Percentiles rank a stretch among this genome's conserved stretches.
phyloP scores from a whole-genome alignment of 2,888 invertebrate genomes.

The Tetrapedia diversipes region DNA sequence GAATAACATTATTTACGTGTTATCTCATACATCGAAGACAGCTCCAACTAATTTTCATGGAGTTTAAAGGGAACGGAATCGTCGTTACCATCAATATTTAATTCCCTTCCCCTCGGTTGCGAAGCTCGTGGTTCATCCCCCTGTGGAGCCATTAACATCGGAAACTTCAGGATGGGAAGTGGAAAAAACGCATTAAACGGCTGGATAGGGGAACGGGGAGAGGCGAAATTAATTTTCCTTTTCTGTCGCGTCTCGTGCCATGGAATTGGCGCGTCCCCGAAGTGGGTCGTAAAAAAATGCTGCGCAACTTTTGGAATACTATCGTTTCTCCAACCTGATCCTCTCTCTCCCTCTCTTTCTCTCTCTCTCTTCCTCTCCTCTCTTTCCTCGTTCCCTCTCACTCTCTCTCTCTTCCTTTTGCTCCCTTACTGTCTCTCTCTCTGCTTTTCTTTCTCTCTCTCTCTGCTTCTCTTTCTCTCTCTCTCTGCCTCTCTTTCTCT shows the following conservation, averaged over 20 bases:
- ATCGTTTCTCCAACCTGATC: constrained; percentile 16
- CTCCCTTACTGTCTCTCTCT: not conserved
- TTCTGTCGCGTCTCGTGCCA: constrained; percentile 25
- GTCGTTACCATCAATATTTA: not conserved
- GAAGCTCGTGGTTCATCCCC: not conserved
- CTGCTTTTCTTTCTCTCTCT: too few relatives aligned
- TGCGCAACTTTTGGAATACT: constrained; percentile 30
- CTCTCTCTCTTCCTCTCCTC: not conserved
- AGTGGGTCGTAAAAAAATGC: constrained; percentile 58
- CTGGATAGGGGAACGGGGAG: constrained; percentile 2
- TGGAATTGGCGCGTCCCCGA: constrained; percentile 43
- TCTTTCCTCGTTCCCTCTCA: not conserved
- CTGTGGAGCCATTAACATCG: constrained; percentile 40
- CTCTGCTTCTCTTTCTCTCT: not conserved
- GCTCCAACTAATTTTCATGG: not conserved
- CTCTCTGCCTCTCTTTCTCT: not conserved
- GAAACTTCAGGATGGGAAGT: constrained; percentile 30
- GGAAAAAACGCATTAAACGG: constrained; percentile 57
- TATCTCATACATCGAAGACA: not conserved
- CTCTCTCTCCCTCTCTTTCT: not conserved
- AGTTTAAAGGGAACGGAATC: not conserved
- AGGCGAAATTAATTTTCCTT: constrained; percentile 52
- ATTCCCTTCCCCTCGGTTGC: not conserved
- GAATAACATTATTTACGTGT: not conserved
- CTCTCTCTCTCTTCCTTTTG: not conserved